Evolutionary conservation across 1,140 invertebrate species (phyloP).

Genomic region (Anoplolepis gracilipes): DNA sequence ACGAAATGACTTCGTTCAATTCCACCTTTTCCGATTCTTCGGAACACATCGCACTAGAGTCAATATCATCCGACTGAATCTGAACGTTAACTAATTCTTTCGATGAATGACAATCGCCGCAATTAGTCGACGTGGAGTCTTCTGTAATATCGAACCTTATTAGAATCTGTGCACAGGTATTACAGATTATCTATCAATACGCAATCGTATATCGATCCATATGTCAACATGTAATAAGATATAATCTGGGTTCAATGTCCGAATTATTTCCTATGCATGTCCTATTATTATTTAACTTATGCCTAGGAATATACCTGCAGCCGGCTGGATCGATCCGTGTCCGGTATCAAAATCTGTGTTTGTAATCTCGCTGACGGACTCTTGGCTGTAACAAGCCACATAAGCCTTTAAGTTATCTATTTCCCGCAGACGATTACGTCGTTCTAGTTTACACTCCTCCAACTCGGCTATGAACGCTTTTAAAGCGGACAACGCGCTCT

Average conservation of each 20-base stretch:
- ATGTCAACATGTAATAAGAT: background rate
- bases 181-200: background rate
- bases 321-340: constrained; percentile 6
- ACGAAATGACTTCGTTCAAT: constrained; percentile 33
- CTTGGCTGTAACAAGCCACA: constrained; percentile 46
- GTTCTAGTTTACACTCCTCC: constrained; percentile 67
- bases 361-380: constrained; percentile 28
- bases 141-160: constrained; percentile 31
- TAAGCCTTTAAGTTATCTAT: constrained; percentile 64
- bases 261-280: background rate
- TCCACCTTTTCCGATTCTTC: background rate
- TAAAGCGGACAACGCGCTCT: constrained; percentile 57
- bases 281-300: constrained; percentile 11
- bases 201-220: background rate
- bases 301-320: constrained; percentile 9
- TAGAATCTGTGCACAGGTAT: background rate
- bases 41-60: background rate
- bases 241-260: background rate
- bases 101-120: background rate
- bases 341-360: constrained; percentile 50
- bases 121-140: constrained; percentile 24
- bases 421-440: constrained; percentile 55
- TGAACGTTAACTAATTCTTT: constrained; percentile 40
- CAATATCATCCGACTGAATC: constrained; percentile 41
- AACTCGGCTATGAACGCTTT: constrained; percentile 62